These are phyloP conservation scores for Planiliza haematocheilus DNA, from an alignment of 2,113 vertebrate genomes.

Conservation along the genomic window DNA sequence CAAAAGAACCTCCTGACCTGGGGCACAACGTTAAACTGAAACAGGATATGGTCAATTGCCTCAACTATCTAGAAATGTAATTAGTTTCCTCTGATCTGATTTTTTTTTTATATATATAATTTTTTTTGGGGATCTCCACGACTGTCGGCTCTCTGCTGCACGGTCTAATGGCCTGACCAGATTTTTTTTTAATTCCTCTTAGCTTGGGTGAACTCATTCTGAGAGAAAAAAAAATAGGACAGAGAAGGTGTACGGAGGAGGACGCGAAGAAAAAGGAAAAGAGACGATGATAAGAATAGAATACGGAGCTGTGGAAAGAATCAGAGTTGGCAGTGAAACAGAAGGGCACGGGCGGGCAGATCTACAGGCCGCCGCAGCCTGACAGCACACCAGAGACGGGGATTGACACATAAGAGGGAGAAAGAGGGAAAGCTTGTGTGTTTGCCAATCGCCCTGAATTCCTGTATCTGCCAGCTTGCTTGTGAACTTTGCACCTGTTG, in stretches of 20 bases:
- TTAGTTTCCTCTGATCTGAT: constrained; percentile 54
- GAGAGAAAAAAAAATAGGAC: constrained; percentile 22
- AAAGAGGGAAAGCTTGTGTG: constrained; percentile 1
- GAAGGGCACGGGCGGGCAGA: constrained; percentile 1
- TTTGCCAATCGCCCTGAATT: constrained; percentile 16
- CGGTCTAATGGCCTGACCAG: constrained; percentile 12
- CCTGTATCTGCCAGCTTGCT: constrained; percentile 30
- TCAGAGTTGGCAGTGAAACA: neutral
- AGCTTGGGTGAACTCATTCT: constrained; percentile 13
- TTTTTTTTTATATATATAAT: constrained; percentile 17
- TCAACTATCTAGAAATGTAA: constrained; percentile 56
- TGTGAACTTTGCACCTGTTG: constrained; percentile 52
- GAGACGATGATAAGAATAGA: constrained; percentile 25
- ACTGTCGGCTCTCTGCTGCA: constrained; percentile 17
- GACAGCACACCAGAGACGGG: neutral
- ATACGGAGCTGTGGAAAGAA: neutral
- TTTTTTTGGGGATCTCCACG: neutral
- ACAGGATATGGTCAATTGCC: constrained; percentile 66
- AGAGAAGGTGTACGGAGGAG: constrained; percentile 19
- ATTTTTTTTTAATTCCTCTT: neutral
- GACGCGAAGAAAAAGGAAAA: neutral
- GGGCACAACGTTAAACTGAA: constrained; percentile 37
- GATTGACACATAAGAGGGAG: neutral
- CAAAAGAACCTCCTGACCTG: neutral
- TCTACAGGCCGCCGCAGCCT: neutral